Conservation (phyloP, 2,113 vertebrate genomes). For the Arizona elegans region DNA sequence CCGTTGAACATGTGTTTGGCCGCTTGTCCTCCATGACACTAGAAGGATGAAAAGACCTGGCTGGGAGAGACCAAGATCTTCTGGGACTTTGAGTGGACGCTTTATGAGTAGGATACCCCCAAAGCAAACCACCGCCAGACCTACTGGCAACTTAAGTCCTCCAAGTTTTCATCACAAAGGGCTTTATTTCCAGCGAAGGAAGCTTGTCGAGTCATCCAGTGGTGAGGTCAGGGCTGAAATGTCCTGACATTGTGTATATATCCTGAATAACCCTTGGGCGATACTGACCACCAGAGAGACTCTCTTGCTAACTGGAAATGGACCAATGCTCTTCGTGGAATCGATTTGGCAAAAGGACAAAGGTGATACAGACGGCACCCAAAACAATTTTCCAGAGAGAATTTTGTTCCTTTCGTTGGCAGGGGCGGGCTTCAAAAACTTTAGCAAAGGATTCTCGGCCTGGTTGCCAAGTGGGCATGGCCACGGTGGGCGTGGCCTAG, state of each 20-base stretch:
- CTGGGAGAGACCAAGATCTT: background rate
- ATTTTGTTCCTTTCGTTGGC: background rate
- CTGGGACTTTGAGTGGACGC: no score
- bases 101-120: background rate
- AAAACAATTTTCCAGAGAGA: background rate
- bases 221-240: constrained; percentile 15
- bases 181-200: background rate
- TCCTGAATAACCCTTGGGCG: constrained; percentile 18
- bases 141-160: background rate
- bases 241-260: constrained; percentile 13
- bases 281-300: background rate
- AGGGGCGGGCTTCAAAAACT: no score
- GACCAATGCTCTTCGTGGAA: background rate
- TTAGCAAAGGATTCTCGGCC: no score
- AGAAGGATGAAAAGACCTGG: background rate
- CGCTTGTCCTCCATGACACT: background rate
- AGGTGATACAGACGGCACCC: background rate
- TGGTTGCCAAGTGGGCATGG: no score
- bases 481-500: no score
- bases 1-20: background rate
- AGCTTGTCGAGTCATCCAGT: background rate
- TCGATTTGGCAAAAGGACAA: background rate
- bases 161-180: background rate
- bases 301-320: constrained; percentile 13
- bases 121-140: background rate